Evolutionary conservation across 2,888 invertebrate species (phyloP), one percentile per base, ranked within the genome.

Genomic region (Sarcophaga rosellei): DNA sequence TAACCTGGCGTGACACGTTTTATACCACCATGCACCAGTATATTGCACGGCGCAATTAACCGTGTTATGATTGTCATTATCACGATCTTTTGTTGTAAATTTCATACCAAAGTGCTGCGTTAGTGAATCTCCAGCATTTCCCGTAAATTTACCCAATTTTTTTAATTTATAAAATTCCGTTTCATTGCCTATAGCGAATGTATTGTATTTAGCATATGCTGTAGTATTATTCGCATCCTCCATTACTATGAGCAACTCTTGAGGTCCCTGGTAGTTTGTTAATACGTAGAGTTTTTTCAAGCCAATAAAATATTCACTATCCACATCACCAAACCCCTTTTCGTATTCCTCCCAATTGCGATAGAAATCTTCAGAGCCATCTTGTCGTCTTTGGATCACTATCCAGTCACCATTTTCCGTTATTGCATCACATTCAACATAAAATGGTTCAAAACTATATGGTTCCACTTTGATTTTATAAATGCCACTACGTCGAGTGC

Each of bases 21-120:
- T 80, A 44, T 80, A 59, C 84, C 84, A 84, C 79, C 84, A 84
- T 8, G 79, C 79, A 12, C 79, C 84, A 2, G 69, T 84, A 59
- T 20, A 79, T 2, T 15, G 4, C 3, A 23, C n/a, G 3, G 82
- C 82, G 53, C 82, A 82, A 72, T 77, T 76, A 10, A 3, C 15
- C 23, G 61, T 21, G 1, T 47, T 21, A 23, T 70, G 20, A 6
- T 47, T 20, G 11, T 80, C 80, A 35, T 81, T 20, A 45, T 77
- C 75, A 20, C 68, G 80, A 69, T 81, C 84, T 57, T 68, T 73
- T 1, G 77, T 77, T 2, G 73, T 66, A 70, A 85, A 85, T 35
- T 85, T 72, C 44, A 66, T 72, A 10, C 68, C 72, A 0, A 81
- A 6, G 17, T 76, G 72, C 4, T 1, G 2, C 12, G 6, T 4